Percentiles rank a stretch among this genome's conserved stretches.
These are phyloP conservation scores for Myotis davidii DNA, from an alignment of 2,113 vertebrate genomes.

Conservation along the genomic window DNA sequence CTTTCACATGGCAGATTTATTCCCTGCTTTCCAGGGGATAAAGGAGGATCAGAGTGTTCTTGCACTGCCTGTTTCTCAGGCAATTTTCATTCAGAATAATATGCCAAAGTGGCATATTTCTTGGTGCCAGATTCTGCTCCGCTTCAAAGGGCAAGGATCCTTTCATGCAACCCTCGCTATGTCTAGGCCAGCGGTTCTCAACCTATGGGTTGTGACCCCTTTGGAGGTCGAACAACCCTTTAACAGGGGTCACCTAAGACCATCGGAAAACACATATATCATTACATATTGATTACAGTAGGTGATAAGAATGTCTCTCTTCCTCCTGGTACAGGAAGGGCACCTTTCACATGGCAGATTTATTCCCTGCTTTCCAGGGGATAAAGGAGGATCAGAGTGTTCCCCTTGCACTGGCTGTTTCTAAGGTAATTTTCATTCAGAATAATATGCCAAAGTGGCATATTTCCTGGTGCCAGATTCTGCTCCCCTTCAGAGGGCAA, in stretches of 20 bases:
- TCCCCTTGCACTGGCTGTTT: background rate
- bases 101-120: background rate
- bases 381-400: background rate
- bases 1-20: background rate
- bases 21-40: background rate
- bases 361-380: background rate
- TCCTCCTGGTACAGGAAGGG: background rate
- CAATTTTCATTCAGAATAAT: background rate
- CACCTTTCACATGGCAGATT: background rate
- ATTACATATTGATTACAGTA: too few relatives aligned
- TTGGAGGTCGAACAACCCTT: too few relatives aligned
- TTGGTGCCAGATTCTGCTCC: background rate
- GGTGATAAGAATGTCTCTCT: background rate
- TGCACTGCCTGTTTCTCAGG: background rate
- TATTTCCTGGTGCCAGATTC: background rate
- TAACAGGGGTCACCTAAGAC: too few relatives aligned
- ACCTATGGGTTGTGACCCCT: too few relatives aligned
- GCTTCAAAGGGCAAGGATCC: background rate
- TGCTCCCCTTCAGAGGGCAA: background rate
- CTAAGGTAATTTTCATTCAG: background rate
- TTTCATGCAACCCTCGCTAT: background rate
- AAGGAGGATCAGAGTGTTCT: background rate
- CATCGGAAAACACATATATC: too few relatives aligned
- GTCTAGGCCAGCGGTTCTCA: too few relatives aligned
- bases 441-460: background rate